Conservation (phyloP, 2,888 invertebrate genomes). For the Phlogophora meticulosa region DNA sequence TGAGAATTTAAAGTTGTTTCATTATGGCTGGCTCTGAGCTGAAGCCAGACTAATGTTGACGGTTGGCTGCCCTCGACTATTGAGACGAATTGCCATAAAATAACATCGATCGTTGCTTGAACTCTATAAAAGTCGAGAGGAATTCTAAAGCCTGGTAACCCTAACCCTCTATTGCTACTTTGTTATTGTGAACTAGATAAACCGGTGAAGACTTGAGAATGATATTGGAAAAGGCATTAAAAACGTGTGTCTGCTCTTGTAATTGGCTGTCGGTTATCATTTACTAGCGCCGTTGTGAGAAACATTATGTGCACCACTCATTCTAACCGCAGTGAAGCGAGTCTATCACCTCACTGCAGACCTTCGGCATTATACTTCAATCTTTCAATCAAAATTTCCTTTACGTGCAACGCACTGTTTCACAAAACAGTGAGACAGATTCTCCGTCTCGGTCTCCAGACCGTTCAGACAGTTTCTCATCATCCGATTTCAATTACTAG, state of each 20-base stretch:
- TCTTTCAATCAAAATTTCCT: constrained; percentile 4
- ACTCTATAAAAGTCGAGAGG: not conserved
- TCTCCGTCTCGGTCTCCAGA: too few species aligned
- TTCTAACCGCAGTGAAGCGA: constrained; percentile 17
- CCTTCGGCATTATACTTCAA: constrained; percentile 1
- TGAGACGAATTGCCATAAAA: constrained; percentile 18
- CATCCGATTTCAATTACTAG: constrained; percentile 22
- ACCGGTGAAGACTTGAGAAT: constrained; percentile 42
- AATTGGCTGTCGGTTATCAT: constrained; percentile 46
- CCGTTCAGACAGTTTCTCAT: constrained; percentile 17
- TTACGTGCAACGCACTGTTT: constrained; percentile 6
- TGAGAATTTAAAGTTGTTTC: constrained; percentile 9
- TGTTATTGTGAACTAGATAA: constrained; percentile 40
- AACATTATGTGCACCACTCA: constrained; percentile 38
- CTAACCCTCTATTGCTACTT: constrained; percentile 19
- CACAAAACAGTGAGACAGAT: constrained; percentile 35
- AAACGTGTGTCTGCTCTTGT: constrained; percentile 51
- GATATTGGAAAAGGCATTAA: constrained; percentile 43
- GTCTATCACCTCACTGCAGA: constrained; percentile 7
- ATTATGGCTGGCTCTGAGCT: constrained; percentile 6
- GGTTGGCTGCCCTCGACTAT: constrained; percentile 9
- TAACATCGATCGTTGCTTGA: not conserved
- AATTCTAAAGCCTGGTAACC: constrained; percentile 25
- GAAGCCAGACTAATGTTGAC: constrained; percentile 9
- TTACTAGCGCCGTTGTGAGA: constrained; percentile 28